These are phyloP conservation scores for Harpalus rufipes DNA, from an alignment of 2,888 invertebrate species.

Conservation along the genomic window DNA sequence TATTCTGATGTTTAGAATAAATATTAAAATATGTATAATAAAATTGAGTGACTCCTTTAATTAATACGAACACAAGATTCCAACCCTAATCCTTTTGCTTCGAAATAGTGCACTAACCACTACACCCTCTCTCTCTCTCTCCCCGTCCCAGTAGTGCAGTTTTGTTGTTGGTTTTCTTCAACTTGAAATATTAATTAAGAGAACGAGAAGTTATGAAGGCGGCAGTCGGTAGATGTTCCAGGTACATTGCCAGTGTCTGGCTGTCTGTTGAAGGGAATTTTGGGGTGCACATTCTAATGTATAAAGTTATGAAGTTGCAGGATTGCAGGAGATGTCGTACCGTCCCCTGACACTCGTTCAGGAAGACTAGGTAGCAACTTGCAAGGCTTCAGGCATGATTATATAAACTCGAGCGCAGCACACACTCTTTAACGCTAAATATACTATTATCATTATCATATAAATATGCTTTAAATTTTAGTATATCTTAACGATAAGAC, in stretches of 20 bases:
- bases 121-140: background rate
- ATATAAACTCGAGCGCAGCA: background rate
- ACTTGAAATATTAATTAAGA: constrained; percentile 41
- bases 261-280: constrained; percentile 15
- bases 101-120: background rate
- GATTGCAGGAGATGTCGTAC: constrained; percentile 55
- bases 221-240: background rate
- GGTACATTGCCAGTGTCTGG: background rate
- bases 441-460: background rate
- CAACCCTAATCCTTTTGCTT: too few relatives aligned
- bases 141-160: background rate
- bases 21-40: too few relatives aligned
- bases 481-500: too few relatives aligned
- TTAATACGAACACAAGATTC: too few relatives aligned
- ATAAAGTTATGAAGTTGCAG: constrained; percentile 61
- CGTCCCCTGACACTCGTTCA: constrained; percentile 59
- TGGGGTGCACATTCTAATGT: constrained; percentile 62
- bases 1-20: too few relatives aligned
- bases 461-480: background rate
- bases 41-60: too few relatives aligned
- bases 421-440: constrained; percentile 23
- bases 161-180: background rate
- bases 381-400: background rate
- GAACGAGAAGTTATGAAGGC: constrained; percentile 24
- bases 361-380: constrained; percentile 35